Evolutionary conservation across 2,888 invertebrate genomes (phyloP), one percentile per base, ranked within the genome.

Genomic region (Trissonchulus sp.): DNA sequence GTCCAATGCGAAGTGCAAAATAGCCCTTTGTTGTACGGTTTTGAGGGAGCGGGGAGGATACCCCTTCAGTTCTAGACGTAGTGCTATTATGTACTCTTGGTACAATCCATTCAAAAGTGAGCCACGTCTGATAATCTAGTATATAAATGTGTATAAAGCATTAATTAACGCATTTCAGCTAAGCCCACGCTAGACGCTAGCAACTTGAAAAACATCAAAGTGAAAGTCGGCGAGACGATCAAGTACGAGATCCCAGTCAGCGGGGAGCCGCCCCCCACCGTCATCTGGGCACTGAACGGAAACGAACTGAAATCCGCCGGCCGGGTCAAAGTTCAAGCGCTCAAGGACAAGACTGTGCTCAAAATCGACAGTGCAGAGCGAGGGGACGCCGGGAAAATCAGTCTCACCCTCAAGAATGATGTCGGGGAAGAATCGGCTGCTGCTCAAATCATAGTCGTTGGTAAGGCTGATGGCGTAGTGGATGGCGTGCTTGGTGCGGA

Each of bases 181-280:
- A 95, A 95, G 83, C 98, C 98, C 18, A 94, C 90, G 86, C 93
- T 99, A 82, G 90, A 95, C 82, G 94, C 94, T 48, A 89, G 90
- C 78, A 93, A 93, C 80, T 88, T 97, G 79, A 91, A 91, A 84
- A 96, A 99, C 85, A 89, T 98, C 78, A 91, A 95, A 68, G 90
- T 99, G 71, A 99, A 98, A 86, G 97, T 94, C 85, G 96, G 96
- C 65, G 95, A 98, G 87, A 91, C 93, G 1, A 92, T 98, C 82
- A 91, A 92, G 79, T 92, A 92, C 83, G 96, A 98, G 81, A 92
- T 98, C 79, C 93, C 93, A 82, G 99, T 92, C 83, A 93, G 93
- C 78, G 99, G 99, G 82, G 99, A 99, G 85, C 99, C 99, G 1
- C 93, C 93, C 81, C 99, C 99, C 0, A 91, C 92, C 81, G 94